Evolutionary conservation across 2,797 vertebrate genomes (phyloP), one percentile per base, ranked within the genome.

Genomic region (Pseudocheirus occidentalis): DNA sequence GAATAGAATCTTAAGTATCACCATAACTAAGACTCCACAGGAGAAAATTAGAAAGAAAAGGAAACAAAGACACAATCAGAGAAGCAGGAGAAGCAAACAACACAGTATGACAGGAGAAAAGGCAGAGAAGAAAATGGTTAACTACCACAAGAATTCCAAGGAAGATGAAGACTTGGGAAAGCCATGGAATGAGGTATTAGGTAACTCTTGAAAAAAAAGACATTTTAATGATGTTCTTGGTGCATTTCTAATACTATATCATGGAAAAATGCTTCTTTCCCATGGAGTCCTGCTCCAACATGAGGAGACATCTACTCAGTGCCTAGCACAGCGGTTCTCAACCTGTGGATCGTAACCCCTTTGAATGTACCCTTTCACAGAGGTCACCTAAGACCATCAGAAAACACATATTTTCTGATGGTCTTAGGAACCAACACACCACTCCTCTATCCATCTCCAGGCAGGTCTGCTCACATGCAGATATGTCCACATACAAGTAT

Each of bases 191-290:
- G 31, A n/a, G 14, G 14, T 66, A 66, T 34, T 66, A 66, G 59
- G 31, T 66, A n/a, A 66, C 16, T 66, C n/a, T 66, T n/a, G 14
- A 40, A 66, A 66, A 66, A 34, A 16, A 18, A 40, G 12, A 11
- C 53, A 54, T 54, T 54, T 40, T 73, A 73, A 40, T 98, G 98
- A 98, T 96, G 96, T 95, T 97, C 89, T 95, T 0, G 73, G 96
- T 97, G 97, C 96, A 98, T 96, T 97, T 98, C 97, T 97, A 98
- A 96, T 97, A 97, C 95, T 97, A 95, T 95, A 95, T 97, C 97
- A 97, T 87, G 93, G 96, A 94, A 96, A 96, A 98, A 96, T 95
- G 96, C 94, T 93, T 97, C 91, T 94, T 97, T 4, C 95, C 97
- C 95, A 93, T 31, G 21, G 97, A 97, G 96, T 96, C 96, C 92